Evolutionary conservation across 2,113 vertebrate species (phyloP).

Genomic region (Microcebus murinus): DNA sequence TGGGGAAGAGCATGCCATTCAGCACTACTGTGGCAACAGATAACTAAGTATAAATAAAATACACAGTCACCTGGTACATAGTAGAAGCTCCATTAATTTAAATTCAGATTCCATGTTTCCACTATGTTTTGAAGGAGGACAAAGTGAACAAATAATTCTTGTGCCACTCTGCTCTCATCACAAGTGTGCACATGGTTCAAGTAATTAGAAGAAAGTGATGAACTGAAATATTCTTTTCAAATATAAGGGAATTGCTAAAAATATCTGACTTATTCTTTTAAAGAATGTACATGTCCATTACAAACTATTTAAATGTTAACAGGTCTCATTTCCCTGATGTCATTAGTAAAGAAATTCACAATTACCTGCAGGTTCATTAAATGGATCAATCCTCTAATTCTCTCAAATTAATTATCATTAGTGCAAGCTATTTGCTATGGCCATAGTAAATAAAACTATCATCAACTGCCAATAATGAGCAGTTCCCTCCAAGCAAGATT

Average conservation of each 20-base stretch:
- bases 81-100: background rate
- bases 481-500: background rate
- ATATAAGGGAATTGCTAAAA: slow-evolving; percentile 39
- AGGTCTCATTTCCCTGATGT: slow-evolving; percentile 78
- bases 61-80: background rate
- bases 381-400: slow-evolving; percentile 81
- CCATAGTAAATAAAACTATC: slow-evolving; percentile 65
- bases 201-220: slow-evolving; percentile 8
- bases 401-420: slow-evolving; percentile 83
- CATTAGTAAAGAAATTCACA: slow-evolving; percentile 83
- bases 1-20: background rate
- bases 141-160: slow-evolving; percentile 36
- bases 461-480: slow-evolving; percentile 21
- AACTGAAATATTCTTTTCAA: slow-evolving; percentile 51
- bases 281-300: slow-evolving; percentile 67
- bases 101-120: background rate
- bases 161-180: background rate
- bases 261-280: slow-evolving; percentile 60
- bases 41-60: background rate
- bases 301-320: slow-evolving; percentile 74
- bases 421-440: slow-evolving; percentile 64
- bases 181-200: background rate
- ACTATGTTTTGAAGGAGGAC: background rate
- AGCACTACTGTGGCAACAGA: background rate
- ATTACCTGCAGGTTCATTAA: slow-evolving; percentile 82